Conservation (phyloP, 2,113 vertebrate genomes). For the Paraplagusia blochii region DNA sequence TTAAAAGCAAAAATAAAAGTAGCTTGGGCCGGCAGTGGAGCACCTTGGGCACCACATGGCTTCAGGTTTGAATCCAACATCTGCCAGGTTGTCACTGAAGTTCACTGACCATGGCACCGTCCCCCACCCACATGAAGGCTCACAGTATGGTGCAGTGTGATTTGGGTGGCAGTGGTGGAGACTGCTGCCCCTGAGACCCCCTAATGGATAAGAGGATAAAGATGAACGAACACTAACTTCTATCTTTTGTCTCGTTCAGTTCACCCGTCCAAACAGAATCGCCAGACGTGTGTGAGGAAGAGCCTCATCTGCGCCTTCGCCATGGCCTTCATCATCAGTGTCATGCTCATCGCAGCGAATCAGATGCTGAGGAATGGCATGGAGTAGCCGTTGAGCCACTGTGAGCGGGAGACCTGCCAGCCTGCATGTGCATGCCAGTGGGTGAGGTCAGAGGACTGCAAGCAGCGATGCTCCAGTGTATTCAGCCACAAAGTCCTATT, state of each 20-base stretch:
- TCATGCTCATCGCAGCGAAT: conserved; percentile 99
- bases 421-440: conserved; percentile 88
- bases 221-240: no score
- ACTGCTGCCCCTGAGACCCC: no score
- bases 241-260: conserved; percentile 71
- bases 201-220: no score
- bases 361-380: conserved; percentile 99
- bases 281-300: conserved; percentile 98
- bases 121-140: no score
- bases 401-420: conserved; percentile 63
- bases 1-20: no score
- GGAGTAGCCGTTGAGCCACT: conserved; percentile 86
- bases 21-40: no score
- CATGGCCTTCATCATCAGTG: conserved; percentile 99
- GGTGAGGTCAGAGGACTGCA: conserved; percentile 67
- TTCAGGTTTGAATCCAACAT: no score
- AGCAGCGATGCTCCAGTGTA: conserved; percentile 19
- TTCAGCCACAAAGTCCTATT: conserved; percentile 25
- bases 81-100: no score
- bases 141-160: no score
- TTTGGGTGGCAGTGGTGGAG: no score
- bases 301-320: conserved; percentile 99
- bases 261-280: conserved; percentile 96
- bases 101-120: no score
- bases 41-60: no score